A percentile compares a stretch with the other conserved stretches of the same genome.
Evolutionary conservation across 2,888 invertebrate species (phyloP).

Genomic region (Morpho deidamia): DNA sequence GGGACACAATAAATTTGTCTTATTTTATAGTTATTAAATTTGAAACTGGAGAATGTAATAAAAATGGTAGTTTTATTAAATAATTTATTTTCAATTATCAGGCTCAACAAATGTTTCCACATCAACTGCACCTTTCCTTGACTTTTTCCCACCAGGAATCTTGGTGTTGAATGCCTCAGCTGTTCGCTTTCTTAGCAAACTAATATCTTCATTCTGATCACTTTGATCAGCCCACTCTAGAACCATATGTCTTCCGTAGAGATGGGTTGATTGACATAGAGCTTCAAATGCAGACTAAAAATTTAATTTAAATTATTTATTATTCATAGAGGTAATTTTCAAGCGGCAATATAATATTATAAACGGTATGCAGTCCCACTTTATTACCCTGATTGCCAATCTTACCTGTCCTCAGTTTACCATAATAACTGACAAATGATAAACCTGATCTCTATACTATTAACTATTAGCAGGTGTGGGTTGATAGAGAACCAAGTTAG

Average conservation of each 20-base stretch:
- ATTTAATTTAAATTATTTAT: neutral
- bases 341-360: neutral
- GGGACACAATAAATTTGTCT: slow-evolving; percentile 22
- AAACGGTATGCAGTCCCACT: neutral
- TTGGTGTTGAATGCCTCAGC: slow-evolving; percentile 78
- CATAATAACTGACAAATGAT: too few relatives aligned
- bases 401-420: too few relatives aligned
- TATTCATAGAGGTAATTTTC: neutral
- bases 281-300: slow-evolving; percentile 93
- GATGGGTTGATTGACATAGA: slow-evolving; percentile 96
- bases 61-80: neutral
- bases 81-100: slow-evolving; percentile 28
- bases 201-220: slow-evolving; percentile 83
- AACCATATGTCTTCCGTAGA: slow-evolving; percentile 96
- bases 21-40: neutral
- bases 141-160: slow-evolving; percentile 64
- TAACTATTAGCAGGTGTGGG: too few relatives aligned
- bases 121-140: slow-evolving; percentile 65
- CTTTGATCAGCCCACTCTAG: slow-evolving; percentile 95
- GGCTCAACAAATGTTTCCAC: slow-evolving; percentile 63
- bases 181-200: slow-evolving; percentile 90
- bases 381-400: too few relatives aligned
- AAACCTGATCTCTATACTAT: too few relatives aligned
- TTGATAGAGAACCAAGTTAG: too few relatives aligned
- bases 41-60: neutral